Evolutionary conservation across 2,113 vertebrate species (phyloP).

Genomic region (Riparia riparia): DNA sequence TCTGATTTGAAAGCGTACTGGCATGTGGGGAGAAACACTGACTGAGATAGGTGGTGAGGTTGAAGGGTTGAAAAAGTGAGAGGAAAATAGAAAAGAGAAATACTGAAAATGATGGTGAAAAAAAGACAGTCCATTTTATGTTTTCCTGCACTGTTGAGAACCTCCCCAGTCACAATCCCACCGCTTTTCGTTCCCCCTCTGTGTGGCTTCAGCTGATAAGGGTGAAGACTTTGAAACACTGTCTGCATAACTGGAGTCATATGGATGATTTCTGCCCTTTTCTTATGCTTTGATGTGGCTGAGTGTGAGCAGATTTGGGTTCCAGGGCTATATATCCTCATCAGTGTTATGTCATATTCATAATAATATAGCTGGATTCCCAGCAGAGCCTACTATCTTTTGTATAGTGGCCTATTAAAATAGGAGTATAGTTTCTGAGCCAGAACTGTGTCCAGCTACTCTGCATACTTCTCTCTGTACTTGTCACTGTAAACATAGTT

Average conservation of each 20-base stretch:
- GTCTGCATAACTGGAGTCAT: not conserved
- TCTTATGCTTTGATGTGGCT: accelerated
- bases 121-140: not conserved
- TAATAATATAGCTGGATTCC: not conserved
- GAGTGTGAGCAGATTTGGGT: not conserved
- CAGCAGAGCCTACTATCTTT: not conserved
- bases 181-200: not conserved
- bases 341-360: not conserved
- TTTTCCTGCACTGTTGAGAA: not conserved
- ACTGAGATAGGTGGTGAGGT: not conserved
- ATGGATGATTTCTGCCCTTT: not conserved
- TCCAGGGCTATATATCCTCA: not conserved
- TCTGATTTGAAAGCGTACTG: not conserved
- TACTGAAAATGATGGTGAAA: not conserved
- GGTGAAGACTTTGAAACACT: not conserved
- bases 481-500: not conserved
- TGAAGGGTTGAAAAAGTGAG: not conserved
- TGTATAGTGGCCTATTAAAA: not conserved
- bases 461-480: not conserved
- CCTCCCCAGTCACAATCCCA: not conserved
- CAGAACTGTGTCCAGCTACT: not conserved
- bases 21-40: not conserved
- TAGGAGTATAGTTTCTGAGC: not conserved
- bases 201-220: not conserved
- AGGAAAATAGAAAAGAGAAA: not conserved